Evolutionary conservation across 2,797 vertebrate genomes (phyloP).

Genomic region (Potorous gilbertii): DNA sequence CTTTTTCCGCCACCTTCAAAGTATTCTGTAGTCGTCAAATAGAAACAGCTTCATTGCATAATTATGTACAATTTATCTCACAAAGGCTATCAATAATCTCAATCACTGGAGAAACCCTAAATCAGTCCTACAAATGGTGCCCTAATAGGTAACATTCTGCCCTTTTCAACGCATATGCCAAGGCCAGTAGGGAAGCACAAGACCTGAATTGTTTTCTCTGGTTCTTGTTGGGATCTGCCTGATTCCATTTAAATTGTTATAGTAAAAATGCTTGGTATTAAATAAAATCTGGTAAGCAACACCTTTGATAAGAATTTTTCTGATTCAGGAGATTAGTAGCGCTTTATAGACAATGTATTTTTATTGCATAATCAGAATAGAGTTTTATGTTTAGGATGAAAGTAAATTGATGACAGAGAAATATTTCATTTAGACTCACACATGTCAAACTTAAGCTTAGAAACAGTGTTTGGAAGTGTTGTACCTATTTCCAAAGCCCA

Average conservation of each 20-base stretch:
- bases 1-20: not conserved
- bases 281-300: slow-evolving; percentile 10
- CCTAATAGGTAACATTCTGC: not conserved
- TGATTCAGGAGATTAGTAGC: not conserved
- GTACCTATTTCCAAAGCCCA: not conserved
- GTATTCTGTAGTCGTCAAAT: not conserved
- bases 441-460: slow-evolving; percentile 1
- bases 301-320: slow-evolving; percentile 21
- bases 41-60: not conserved
- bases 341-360: not conserved
- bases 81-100: not conserved
- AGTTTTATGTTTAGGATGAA: slow-evolving; percentile 5
- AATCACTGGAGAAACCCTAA: not conserved
- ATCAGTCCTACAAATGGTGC: not conserved
- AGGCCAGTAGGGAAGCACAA: not conserved
- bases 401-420: slow-evolving; percentile 11
- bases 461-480: not conserved
- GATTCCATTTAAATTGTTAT: not conserved
- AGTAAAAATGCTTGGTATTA: slow-evolving; percentile 2
- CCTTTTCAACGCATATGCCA: not conserved
- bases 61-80: not conserved
- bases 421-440: slow-evolving; percentile 31
- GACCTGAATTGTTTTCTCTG: not conserved
- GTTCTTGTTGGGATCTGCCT: not conserved
- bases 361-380: not conserved